phyloP scores from a whole-genome alignment of 1,140 invertebrate genomes.

The Pseudomyrmex gracilis region DNA sequence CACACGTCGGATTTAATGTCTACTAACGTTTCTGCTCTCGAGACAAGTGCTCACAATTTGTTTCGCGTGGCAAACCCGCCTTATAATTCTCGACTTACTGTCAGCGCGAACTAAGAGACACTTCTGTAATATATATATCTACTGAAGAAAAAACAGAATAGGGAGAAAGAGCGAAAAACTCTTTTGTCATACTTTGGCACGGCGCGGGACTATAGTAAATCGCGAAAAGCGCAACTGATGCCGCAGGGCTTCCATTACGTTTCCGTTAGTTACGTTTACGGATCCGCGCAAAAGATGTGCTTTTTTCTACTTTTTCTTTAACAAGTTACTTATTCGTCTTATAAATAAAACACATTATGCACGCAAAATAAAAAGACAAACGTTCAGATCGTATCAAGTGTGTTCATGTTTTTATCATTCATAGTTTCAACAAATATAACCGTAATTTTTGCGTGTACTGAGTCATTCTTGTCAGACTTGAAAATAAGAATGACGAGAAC shows the following conservation, averaged over 20 bases:
- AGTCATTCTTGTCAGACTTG: not conserved
- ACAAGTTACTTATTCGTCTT: slow-evolving; percentile 31
- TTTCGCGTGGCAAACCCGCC: slow-evolving; percentile 60
- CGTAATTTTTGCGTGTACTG: not conserved
- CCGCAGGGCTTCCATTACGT: slow-evolving; percentile 41
- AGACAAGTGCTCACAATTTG: slow-evolving; percentile 35
- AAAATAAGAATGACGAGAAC: not conserved
- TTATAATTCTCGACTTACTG: slow-evolving; percentile 42
- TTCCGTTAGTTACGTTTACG: slow-evolving; percentile 16
- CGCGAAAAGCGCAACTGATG: slow-evolving; percentile 48
- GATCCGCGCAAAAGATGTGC: slow-evolving; percentile 1
- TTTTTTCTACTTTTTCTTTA: not conserved
- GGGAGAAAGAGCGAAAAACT: slow-evolving; percentile 36
- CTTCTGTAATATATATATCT: not conserved
- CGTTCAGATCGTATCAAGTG: not conserved
- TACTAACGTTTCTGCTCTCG: no score
- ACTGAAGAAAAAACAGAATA: not conserved
- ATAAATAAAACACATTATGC: not conserved
- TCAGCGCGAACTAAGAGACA: slow-evolving; percentile 38
- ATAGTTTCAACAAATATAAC: not conserved
- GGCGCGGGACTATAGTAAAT: not conserved
- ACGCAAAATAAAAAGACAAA: not conserved
- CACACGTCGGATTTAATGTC: not conserved
- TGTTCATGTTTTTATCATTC: slow-evolving; percentile 7
- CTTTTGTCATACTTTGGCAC: slow-evolving; percentile 36